Base-by-base conservation (phyloP, 1,140 invertebrate genomes). In the Hestina assimilis region DNA sequence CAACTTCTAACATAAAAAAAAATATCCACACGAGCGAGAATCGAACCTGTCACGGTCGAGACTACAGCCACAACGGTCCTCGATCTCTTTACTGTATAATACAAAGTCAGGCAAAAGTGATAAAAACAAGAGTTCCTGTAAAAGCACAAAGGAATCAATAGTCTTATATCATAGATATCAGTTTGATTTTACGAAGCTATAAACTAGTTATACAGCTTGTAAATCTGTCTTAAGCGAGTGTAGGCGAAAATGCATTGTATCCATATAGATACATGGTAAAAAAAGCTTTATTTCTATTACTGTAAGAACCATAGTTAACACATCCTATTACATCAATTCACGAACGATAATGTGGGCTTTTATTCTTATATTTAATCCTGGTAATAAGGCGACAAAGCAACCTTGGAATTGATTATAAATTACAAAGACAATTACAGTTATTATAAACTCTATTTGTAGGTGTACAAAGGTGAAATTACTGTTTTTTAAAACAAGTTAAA, bases 171-270 rank as follows among this genome's bases (percentile, higher is more conserved):
- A n/a, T n/a, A n/a, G n/a, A n/a, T 66, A 66, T 66, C 54, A 21
- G 28, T 29, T 21, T 52, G 42, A 50, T 54, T 54, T 54, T 48
- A 50, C 40, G 33, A 50, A 45, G 17, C 63, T 41, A 65, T 66
- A 66, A 66, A 66, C 19, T 58, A 60, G 31, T 29, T 29, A 50
- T 51, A 50, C 46, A 42, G 19, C 23, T 24, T 35, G 40, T 67
- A 67, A 63, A 67, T 60, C 60, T 57, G 56, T 63, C 56, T 48
- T 43, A 45, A 51, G 50, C 53, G 14, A 19, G 65, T 53, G 61
- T 63, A 58, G 61, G 65, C 60, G 57, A 29, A 26, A 28, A 58
- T 35, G 56, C 64, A 42, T 60, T 35, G 52, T 26, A 14, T 12
- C 38, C 6, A 20, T 40, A 53, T 42, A 59, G 41, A 38, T 51